Base-by-base conservation (phyloP, 2,888 invertebrate genomes). In the Hirtodrosophila alboralis region DNA sequence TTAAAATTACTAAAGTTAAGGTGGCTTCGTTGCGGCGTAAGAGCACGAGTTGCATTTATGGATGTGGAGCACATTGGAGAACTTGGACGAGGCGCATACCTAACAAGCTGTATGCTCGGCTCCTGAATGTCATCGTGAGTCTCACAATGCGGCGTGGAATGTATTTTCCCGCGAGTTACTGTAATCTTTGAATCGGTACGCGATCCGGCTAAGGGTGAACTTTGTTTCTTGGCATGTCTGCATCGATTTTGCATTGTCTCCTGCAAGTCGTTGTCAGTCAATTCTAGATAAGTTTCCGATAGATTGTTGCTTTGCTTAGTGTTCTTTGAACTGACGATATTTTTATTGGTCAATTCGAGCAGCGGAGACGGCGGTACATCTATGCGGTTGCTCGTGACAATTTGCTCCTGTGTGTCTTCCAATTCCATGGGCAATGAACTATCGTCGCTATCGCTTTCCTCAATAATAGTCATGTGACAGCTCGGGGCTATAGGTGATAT, bases 361-460 rank as follows among this genome's bases (percentile, higher is more conserved):
- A 66, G 10, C 0, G 61, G 31, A 16, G 41, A 14, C 1, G 48
- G 1, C 1, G 40, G 41, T 1, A 21, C 3, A 1, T 47, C 51
- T 1, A 9, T 27, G 6, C 8, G 10, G 14, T 12, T 37, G 6
- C n/a, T 45, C 6, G 1, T 3, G 21, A 12, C 6, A 3, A 0
- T 1, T 7, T n/a, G 1, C 1, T 9, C 3, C 5, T 28, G 27
- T 6, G 59, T 30, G 1, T 59, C 40, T 16, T 28, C 8, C 21
- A 21, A n/a, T 9, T 47, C 30, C 16, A 16, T 9, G 1, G 34
- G 6, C 4, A 52, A 53, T 1, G 44, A 52, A 0, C 1, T 37
- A 3, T 48, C 36, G 1, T 64, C 70, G 12, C n/a, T 18, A 1
- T 68, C 68, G 2, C 26, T 41, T 18, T 70, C 70, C 30, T 68